Evolutionary conservation across 2,797 vertebrate species (phyloP).

Genomic region (Glossophaga mutica): DNA sequence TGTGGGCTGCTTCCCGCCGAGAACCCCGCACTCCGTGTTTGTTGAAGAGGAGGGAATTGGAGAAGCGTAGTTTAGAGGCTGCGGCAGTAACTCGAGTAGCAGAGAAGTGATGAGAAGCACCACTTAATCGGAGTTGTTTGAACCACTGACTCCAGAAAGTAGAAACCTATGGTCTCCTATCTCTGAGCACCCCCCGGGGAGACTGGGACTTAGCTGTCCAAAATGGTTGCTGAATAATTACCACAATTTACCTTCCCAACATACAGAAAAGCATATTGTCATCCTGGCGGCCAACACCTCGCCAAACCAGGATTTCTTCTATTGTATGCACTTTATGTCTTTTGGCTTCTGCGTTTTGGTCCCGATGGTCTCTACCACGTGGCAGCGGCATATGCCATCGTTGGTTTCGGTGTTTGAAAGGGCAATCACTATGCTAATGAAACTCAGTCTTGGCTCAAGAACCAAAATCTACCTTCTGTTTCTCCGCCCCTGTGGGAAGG

Average conservation of each 20-base stretch:
- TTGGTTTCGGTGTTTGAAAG: conserved; percentile 31
- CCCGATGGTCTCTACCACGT: conserved; percentile 27
- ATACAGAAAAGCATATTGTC: background rate
- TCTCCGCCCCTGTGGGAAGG: background rate
- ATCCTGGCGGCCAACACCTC: background rate
- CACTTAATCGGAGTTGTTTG: background rate
- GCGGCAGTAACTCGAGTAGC: background rate
- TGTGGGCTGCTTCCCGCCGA: background rate
- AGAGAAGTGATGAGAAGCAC: background rate
- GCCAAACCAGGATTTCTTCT: conserved; percentile 3
- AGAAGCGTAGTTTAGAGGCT: background rate
- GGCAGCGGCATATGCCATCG: background rate
- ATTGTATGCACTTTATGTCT: background rate
- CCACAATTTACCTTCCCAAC: background rate
- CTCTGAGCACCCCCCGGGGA: background rate
- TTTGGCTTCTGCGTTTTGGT: conserved; percentile 43
- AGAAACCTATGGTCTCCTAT: background rate
- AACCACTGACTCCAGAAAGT: background rate
- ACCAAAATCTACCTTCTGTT: conserved; percentile 37
- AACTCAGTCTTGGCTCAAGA: conserved; percentile 26
- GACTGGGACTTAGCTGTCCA: background rate
- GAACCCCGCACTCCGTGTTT: background rate
- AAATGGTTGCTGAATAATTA: background rate
- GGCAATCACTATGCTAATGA: conserved; percentile 35
- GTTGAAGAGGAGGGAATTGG: background rate